Evolutionary conservation across 2,797 vertebrate genomes (phyloP), one percentile per base, ranked within the genome.

Genomic region (Cossypha polioptera): DNA sequence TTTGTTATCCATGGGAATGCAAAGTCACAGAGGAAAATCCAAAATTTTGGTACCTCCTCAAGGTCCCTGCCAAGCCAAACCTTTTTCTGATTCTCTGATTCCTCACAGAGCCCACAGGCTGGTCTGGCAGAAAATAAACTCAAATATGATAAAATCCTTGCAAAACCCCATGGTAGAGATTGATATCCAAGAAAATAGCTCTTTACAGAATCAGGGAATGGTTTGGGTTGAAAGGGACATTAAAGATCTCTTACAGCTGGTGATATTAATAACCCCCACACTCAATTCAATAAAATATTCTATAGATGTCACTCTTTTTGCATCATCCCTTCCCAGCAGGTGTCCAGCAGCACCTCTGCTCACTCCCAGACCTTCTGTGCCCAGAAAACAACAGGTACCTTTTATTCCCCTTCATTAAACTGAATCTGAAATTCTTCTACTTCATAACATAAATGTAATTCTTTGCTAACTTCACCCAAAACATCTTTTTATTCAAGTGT

Each of bases 111-210:
- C 18, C 25, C 31, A 16, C 0, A 3, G 40, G 65, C 38, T 76
- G 72, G 14, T 4, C 15, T 35, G 33, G 33, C 4, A 22, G 10
- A 17, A 48, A 62, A 59, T n/a, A 40, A 81, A 58, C 42, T 35
- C 19, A 12, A 16, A 54, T 72, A 29, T 9, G 2, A 54, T 25
- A 38, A 77, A 76, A 69, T 11, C 13, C 5, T 16, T 22, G 40
- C 22, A 18, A 47, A 42, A 29, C 16, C 26, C 20, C 1, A 0
- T 0, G 4, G 36, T 17, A 25, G 10, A 7, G 36, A 69, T 13
- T 0, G 5, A 17, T 42, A 9, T 15, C 28, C 33, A 8, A 62
- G 55, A 24, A 55, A 82, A 21, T 21, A 36, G 13, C 55, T 29
- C 11, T 20, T 18, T 42, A 20, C 16, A 28, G 54, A 6, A 5